These are phyloP conservation scores for Chitala chitala DNA, from an alignment of 2,113 vertebrate genomes.

Conservation along the genomic window DNA sequence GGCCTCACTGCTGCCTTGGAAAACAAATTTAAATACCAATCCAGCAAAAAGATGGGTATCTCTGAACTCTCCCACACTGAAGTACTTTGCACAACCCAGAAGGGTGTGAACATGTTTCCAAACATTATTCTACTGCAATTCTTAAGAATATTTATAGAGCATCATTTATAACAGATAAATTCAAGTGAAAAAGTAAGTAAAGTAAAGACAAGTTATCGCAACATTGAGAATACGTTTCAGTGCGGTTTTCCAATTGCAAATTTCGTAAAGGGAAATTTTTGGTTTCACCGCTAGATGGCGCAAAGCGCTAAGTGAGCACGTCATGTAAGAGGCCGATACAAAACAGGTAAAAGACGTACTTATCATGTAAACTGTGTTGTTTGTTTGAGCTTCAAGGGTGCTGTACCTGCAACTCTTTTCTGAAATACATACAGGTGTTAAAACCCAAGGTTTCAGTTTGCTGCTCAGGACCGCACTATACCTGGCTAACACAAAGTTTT, in stretches of 20 bases:
- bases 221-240: no score
- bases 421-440: no score
- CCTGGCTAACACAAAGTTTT: not conserved
- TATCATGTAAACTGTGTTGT: no score
- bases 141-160: no score
- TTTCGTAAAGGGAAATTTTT: not conserved
- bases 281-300: constrained; percentile 47
- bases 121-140: constrained; percentile 30
- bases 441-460: no score
- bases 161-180: no score
- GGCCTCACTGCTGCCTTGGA: constrained; percentile 50
- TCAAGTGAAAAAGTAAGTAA: no score
- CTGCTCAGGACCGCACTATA: no score
- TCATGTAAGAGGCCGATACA: not conserved
- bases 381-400: no score
- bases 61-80: constrained; percentile 62
- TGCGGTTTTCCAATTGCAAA: not conserved
- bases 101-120: constrained; percentile 27
- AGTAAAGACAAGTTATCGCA: no score
- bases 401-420: no score
- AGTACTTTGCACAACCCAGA: constrained; percentile 28
- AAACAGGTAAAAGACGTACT: not conserved
- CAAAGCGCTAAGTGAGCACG: constrained; percentile 3
- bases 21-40: constrained; percentile 56
- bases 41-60: constrained; percentile 58